Evolutionary conservation across 1,140 invertebrate genomes (phyloP), one percentile per base, ranked within the genome.

Genomic region (Pseudomyrmex pallidus): DNA sequence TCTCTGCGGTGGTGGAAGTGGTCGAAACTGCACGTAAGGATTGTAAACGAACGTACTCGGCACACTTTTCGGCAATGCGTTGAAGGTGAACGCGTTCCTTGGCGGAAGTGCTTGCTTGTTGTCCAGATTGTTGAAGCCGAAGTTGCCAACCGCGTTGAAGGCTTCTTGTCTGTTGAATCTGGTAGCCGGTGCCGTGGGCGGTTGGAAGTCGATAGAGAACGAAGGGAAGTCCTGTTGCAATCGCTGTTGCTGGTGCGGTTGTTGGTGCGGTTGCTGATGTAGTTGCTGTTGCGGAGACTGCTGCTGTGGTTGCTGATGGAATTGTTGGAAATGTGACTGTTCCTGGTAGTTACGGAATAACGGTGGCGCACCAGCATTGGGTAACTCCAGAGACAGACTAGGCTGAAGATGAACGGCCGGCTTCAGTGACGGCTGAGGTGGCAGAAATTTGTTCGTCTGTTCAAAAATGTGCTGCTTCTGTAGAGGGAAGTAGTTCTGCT

Each of bases 101-200:
- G 86, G 87, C 88, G 82, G 74, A 15, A 57, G 72, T 57, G 15
- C 72, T 7, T 80, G 76, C 8, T 88, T 90, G 56, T 93, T 92
- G 22, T 94, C 92, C 3, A 59, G 89, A 72, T 95, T 35, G 35
- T 35, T 95, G 52, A 96, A 89, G 2, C 95, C 95, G 70, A 96
- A 95, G 74, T 96, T 96, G 35, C 95, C 95, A 2, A 93, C 86
- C 0, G 92, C 86, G n/a, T 87, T 91, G 62, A 93, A 92, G 0
- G 90, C 92, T 91, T 95, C 91, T 91, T 89, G 95, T 78, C 86
- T 94, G 87, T 94, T 95, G 93, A 92, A 95, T 92, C 95, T 93
- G 89, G 94, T 77, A 85, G 91, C 22, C 89, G 94, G 68, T 87
- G 94, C 68, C 2, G 94, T 87, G 5, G 94, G 92, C 73, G 95